Evolutionary conservation across 2,113 vertebrate species (phyloP), one percentile per base, ranked within the genome.

Genomic region (Plecturocebus donacophilus): DNA sequence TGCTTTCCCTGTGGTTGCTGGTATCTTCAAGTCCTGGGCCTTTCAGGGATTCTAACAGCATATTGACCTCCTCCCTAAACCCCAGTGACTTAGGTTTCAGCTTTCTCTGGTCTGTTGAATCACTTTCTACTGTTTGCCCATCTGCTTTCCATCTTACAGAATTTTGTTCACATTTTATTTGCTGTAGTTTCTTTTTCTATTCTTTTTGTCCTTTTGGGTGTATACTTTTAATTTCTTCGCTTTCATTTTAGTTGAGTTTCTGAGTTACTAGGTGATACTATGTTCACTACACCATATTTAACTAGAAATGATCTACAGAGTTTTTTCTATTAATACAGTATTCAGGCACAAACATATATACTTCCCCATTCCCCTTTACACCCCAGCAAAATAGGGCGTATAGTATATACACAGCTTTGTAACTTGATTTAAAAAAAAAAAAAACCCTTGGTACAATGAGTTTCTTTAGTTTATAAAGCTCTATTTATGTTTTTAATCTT

Each of bases 81-180:
- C 21, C 76, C 3, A 19, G 5, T 42, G 40, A 19, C 27, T 93
- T 71, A n/a, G 32, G 8, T 61, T 90, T 88, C 90, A 49, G 64
- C 47, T 70, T 87, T 90, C 52, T 79, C 17, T 76, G n/a, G 47
- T 88, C 85, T 45, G 47, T 85, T 90, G 58, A 21, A 45, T 95
- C 54, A 56, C 2, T 56, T 88, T 93, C 40, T 90, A 35, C 9
- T 90, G 25, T 76, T 92, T 80, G 42, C n/a, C 66, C 73, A 42
- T 89, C 52, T 75, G n/a, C 90, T 88, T 93, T 94, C 30, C 21
- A 13, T 82, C n/a, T 87, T 93, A 80, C 0, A 70, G 56, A 96
- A 75, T 93, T 91, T 45, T 91, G 30, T 95, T 91, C 64, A 88
- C 21, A 73, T 95, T 84, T 83, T 12, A 8, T 79, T 40, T 94